Percentiles rank a stretch among this genome's conserved stretches.
Conservation (phyloP, 2,797 vertebrate species). For the Tolypeutes matacus region DNA sequence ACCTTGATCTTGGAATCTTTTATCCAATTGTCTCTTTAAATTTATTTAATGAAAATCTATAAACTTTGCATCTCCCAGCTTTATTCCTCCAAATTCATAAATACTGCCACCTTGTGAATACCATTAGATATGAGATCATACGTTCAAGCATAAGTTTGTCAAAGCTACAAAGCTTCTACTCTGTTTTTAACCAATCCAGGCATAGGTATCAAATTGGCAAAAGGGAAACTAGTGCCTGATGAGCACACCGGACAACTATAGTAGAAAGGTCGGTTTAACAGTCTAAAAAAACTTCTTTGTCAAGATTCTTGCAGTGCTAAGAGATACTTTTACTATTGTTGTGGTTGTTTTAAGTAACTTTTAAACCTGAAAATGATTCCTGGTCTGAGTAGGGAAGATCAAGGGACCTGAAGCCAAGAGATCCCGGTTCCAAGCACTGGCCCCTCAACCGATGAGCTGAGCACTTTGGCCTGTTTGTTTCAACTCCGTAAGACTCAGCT, state of each 20-base stretch:
- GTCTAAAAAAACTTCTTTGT: not conserved
- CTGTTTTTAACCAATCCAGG: not conserved
- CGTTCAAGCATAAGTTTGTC: not conserved
- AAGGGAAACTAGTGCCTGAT: not conserved
- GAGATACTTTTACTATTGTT: not conserved
- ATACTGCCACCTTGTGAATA: conserved; percentile 43
- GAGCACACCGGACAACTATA: not conserved
- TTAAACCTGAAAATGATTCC: not conserved
- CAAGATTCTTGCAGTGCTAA: not conserved
- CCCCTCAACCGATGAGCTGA: not conserved
- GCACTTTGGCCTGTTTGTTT: not conserved
- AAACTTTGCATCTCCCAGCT: not conserved
- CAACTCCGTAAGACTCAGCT: not conserved
- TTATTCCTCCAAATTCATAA: conserved; percentile 17
- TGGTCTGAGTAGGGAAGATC: not conserved
- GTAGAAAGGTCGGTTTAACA: not conserved
- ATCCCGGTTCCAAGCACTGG: not conserved
- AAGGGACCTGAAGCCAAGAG: not conserved
- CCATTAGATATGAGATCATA: not conserved
- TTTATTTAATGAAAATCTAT: conserved; percentile 8
- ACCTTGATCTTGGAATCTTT: not conserved
- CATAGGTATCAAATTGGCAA: not conserved
- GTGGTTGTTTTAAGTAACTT: conserved; percentile 6
- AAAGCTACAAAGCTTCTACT: not conserved
- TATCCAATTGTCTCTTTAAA: conserved; percentile 24